A percentile compares a stretch with the other conserved stretches of the same genome.
Conservation (phyloP, 2,113 vertebrate genomes). For the Paramormyrops kingsleyae region DNA sequence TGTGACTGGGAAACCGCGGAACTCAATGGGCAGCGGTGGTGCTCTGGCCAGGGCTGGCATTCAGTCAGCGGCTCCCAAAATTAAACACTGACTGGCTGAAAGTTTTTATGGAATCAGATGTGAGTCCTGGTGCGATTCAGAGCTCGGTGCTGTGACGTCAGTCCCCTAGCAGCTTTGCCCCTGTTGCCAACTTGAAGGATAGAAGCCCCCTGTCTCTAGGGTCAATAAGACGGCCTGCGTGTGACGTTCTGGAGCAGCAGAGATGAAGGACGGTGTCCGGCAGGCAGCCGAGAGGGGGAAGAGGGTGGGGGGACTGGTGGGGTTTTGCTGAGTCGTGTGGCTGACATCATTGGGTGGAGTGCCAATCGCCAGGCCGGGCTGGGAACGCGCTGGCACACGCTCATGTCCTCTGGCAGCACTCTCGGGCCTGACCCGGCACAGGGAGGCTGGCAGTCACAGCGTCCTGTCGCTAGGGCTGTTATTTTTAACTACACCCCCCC, state of each 20-base stretch:
- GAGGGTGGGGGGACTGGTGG: neutral
- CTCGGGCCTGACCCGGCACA: neutral
- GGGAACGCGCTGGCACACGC: neutral
- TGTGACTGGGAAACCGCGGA: neutral
- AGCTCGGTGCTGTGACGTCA: neutral
- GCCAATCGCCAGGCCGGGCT: neutral
- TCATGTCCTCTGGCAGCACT: neutral
- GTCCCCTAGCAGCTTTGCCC: neutral
- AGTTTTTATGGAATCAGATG: neutral
- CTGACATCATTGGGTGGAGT: neutral
- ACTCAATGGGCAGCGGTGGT: neutral
- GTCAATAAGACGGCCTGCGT: neutral
- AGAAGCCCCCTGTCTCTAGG: neutral
- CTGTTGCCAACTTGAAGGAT: neutral
- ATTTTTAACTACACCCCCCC: neutral
- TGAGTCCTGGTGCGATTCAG: neutral
- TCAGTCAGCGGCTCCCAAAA: neutral
- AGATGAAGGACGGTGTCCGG: neutral
- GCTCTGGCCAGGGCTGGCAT: neutral
- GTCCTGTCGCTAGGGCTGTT: neutral
- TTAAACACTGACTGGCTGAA: neutral
- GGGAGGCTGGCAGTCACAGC: neutral
- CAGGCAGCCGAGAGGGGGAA: neutral
- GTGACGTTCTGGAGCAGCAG: neutral
- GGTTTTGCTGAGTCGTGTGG: constrained; percentile 2